These are phyloP conservation scores for Solenopsis fugax DNA, from an alignment of 1,140 invertebrate genomes.

Conservation along the genomic window DNA sequence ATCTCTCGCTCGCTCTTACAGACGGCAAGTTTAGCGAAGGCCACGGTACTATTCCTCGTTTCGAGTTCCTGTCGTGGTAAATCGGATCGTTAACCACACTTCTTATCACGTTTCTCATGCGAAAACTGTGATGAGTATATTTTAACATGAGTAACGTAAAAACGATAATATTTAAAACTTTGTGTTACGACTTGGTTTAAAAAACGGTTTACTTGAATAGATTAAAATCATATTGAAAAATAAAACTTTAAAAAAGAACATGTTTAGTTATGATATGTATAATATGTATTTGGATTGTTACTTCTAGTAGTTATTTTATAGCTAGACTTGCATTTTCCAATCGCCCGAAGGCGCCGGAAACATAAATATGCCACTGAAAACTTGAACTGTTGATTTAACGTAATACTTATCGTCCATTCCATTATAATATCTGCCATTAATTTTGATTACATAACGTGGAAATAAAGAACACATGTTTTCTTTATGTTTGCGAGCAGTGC, in stretches of 20 bases:
- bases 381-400: background rate
- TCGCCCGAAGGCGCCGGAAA: background rate
- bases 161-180: too few species aligned
- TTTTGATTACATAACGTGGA: conserved; percentile 13
- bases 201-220: background rate
- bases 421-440: background rate
- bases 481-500: background rate
- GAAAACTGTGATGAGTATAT: background rate
- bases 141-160: background rate
- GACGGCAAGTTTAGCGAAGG: conserved; percentile 78
- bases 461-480: conserved; percentile 11
- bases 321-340: conserved; percentile 1
- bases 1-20: conserved; percentile 72
- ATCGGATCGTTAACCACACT: conserved; percentile 35
- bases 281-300: background rate
- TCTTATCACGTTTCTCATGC: conserved; percentile 13
- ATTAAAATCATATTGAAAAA: conserved; percentile 4
- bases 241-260: background rate
- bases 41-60: conserved; percentile 71
- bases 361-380: background rate
- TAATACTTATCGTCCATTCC: background rate
- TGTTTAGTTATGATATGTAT: background rate
- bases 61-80: conserved; percentile 14
- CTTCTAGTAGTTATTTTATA: background rate
- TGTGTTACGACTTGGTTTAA: background rate